These are phyloP conservation scores for Isotomurus palustris DNA, from an alignment of 2,888 invertebrate genomes.

Conservation along the genomic window DNA sequence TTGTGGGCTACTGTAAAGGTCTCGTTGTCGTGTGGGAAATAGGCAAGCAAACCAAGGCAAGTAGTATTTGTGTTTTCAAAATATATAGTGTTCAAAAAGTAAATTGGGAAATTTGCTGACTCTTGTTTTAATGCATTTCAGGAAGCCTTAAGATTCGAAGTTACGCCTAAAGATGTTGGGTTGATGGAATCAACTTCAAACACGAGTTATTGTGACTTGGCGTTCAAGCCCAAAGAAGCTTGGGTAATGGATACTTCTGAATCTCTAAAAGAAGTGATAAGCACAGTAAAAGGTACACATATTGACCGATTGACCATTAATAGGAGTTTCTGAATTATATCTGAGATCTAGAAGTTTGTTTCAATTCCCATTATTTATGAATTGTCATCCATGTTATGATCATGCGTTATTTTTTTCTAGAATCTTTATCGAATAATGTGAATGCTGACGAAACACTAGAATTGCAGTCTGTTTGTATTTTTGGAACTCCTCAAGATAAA, in stretches of 20 bases:
- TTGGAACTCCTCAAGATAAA: conserved; percentile 49
- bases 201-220: conserved; percentile 38
- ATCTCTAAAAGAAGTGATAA: background rate
- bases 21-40: conserved; percentile 77
- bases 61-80: background rate
- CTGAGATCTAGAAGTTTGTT: too few relatives aligned
- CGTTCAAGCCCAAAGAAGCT: conserved; percentile 49
- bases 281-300: too few relatives aligned
- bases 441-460: conserved; percentile 45
- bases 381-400: background rate
- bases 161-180: conserved; percentile 41
- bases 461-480: conserved; percentile 54
- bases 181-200: conserved; percentile 20
- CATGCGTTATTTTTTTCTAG: background rate
- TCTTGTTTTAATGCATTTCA: conserved; percentile 46
- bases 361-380: too few relatives aligned
- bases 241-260: conserved; percentile 45
- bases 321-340: too few relatives aligned
- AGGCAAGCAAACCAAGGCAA: conserved; percentile 67
- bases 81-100: background rate
- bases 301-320: too few relatives aligned
- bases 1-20: conserved; percentile 50
- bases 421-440: conserved; percentile 8
- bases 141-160: conserved; percentile 55
- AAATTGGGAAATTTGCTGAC: background rate